phyloP scores from a whole-genome alignment of 2,113 vertebrate genomes.

The Grallaria varia region DNA sequence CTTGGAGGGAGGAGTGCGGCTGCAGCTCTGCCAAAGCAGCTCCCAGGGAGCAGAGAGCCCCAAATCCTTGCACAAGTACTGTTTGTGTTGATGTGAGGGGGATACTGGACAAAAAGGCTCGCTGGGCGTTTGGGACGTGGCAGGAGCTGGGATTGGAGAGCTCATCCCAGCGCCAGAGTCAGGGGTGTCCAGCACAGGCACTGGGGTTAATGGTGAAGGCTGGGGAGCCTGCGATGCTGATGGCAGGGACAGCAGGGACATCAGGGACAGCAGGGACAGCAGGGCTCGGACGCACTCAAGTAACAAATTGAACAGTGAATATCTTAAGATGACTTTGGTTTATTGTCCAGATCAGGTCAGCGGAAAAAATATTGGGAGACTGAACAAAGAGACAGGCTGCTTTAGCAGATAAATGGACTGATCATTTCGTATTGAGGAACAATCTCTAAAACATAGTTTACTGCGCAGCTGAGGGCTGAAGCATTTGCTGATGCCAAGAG shows the following conservation, averaged over 20 bases:
- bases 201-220: neutral
- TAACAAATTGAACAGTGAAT: slow-evolving; percentile 90
- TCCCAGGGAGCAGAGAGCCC: neutral
- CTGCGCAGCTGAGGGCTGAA: slow-evolving; percentile 86
- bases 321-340: slow-evolving; percentile 82
- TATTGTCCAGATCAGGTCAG: slow-evolving; percentile 95
- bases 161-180: fast-evolving
- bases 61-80: too few species aligned
- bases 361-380: slow-evolving; percentile 91
- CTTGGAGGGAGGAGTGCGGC: neutral
- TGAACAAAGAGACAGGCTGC: slow-evolving; percentile 89
- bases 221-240: neutral
- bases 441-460: slow-evolving; percentile 98
- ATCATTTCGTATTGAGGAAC: slow-evolving; percentile 98
- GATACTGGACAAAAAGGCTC: fast-evolving
- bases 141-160: neutral
- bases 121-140: fast-evolving
- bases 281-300: slow-evolving; percentile 29
- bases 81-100: neutral
- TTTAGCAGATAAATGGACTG: slow-evolving; percentile 97
- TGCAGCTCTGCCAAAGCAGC: neutral
- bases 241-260: neutral
- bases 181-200: neutral
- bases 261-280: neutral
- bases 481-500: slow-evolving; percentile 84